A percentile compares a stretch with the other conserved stretches of the same genome.
These are phyloP conservation scores for Pedetes capensis DNA, from an alignment of 2,113 vertebrate species.

Conservation along the genomic window DNA sequence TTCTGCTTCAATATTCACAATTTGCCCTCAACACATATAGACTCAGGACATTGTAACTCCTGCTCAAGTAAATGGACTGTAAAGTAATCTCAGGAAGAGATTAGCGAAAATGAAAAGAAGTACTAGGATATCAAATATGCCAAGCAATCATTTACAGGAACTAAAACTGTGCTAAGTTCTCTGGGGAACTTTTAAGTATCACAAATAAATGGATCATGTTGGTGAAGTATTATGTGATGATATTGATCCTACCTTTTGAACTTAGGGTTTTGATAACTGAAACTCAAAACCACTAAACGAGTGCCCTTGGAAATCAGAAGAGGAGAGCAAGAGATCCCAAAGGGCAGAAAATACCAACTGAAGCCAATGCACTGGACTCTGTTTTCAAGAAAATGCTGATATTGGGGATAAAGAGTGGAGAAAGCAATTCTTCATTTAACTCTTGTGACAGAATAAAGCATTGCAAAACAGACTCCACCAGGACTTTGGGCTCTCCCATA, in stretches of 20 bases:
- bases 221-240: neutral
- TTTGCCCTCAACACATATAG: conserved; percentile 20
- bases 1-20: conserved; percentile 52
- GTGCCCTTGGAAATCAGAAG: conserved; percentile 36
- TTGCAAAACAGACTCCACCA: neutral
- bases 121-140: conserved; percentile 15
- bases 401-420: no score
- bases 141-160: conserved; percentile 11
- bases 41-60: conserved; percentile 35
- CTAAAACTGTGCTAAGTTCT: conserved; percentile 45
- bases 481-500: neutral
- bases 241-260: conserved; percentile 61
- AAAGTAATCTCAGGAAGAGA: conserved; percentile 63
- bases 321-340: neutral
- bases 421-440: neutral
- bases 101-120: conserved; percentile 44
- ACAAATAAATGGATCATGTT: conserved; percentile 41
- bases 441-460: neutral
- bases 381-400: neutral
- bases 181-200: neutral
- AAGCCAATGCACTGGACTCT: neutral
- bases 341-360: neutral
- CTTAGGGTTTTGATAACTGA: conserved; percentile 16
- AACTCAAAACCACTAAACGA: conserved; percentile 49
- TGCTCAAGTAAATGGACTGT: conserved; percentile 56